Evolutionary conservation across 2,797 vertebrate species (phyloP).

Genomic region (Etheostoma perlongum): DNA sequence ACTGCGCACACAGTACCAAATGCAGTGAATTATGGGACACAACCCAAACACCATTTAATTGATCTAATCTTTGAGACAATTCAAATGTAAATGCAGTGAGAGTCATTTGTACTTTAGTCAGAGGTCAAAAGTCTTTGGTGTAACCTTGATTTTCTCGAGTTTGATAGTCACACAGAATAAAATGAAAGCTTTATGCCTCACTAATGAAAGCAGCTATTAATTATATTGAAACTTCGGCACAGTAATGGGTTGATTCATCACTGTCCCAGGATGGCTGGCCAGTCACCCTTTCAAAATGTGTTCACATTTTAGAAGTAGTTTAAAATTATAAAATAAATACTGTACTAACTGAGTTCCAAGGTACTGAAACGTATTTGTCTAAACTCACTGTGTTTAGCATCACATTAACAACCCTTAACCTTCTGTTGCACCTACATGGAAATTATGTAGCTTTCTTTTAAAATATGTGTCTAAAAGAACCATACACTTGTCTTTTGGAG

Average conservation of each 20-base stretch:
- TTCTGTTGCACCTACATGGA: not conserved
- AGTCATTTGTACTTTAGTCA: not conserved
- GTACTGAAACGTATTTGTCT: not conserved
- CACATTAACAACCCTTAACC: not conserved
- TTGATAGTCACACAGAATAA: conserved; percentile 18
- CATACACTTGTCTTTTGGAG: not conserved
- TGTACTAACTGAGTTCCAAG: not conserved
- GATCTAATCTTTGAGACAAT: not conserved
- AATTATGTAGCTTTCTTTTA: not conserved
- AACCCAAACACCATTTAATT: conserved; percentile 9
- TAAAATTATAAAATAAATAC: conserved; percentile 27
- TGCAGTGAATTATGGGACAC: conserved; percentile 11
- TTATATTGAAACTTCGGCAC: conserved; percentile 32
- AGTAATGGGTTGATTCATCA: conserved; percentile 56
- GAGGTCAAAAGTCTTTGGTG: conserved; percentile 13
- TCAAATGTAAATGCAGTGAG: not conserved
- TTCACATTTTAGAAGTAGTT: conserved; percentile 3
- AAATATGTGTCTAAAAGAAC: not conserved
- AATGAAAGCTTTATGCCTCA: conserved; percentile 24
- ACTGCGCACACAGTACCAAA: not conserved
- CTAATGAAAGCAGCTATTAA: conserved; percentile 47
- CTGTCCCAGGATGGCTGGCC: conserved; percentile 12
- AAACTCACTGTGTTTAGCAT: not conserved
- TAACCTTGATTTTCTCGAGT: conserved; percentile 15
- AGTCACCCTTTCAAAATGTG: conserved; percentile 13